These are phyloP conservation scores for Cossypha caffra DNA, from an alignment of 2,797 vertebrate genomes.

Conservation along the genomic window DNA sequence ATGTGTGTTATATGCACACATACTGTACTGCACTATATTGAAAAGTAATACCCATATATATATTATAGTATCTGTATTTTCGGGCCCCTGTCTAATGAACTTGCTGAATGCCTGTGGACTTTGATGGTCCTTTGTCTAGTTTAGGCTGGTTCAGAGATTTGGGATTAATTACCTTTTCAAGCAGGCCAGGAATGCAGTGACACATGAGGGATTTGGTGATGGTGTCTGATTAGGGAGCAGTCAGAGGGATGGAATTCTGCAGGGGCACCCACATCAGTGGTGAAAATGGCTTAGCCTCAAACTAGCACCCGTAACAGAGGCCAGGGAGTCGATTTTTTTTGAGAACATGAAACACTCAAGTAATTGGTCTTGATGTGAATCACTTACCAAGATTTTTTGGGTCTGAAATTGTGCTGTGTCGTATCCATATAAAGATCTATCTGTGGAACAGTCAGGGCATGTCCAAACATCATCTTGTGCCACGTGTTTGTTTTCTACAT, in stretches of 20 bases:
- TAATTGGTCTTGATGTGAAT: neutral
- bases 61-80: neutral
- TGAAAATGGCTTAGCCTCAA: neutral
- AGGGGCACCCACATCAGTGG: neutral
- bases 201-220: rapidly evolving
- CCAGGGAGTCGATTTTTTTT: neutral
- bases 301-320: neutral
- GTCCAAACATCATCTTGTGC: neutral
- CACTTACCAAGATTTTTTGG: neutral
- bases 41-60: neutral
- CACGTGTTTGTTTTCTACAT: rapidly evolving
- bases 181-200: neutral
- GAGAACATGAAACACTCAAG: neutral
- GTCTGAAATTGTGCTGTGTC: neutral
- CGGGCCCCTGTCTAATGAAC: neutral
- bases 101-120: neutral
- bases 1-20: neutral
- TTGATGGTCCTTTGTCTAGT: neutral
- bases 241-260: neutral
- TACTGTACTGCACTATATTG: neutral
- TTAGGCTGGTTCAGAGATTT: neutral
- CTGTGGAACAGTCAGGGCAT: neutral
- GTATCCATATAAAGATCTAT: neutral
- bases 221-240: neutral
- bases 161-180: neutral